A percentile compares a stretch with the other conserved stretches of the same genome.
Conservation (phyloP, 2,888 invertebrate species). For the Synergus laeviventris region DNA sequence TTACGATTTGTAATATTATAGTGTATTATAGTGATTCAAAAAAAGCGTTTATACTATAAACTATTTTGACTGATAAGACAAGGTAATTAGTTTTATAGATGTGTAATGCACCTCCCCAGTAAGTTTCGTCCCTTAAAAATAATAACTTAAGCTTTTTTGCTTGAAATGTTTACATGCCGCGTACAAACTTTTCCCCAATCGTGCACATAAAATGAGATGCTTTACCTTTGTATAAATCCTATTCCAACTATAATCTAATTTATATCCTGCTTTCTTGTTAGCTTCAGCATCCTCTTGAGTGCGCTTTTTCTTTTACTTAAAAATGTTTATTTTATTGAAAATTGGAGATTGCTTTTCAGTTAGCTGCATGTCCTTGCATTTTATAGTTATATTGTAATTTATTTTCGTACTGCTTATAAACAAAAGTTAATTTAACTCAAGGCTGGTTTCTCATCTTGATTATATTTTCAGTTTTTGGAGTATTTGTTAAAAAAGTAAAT, state of each 20-base stretch:
- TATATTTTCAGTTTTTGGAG: neutral
- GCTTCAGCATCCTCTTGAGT: neutral
- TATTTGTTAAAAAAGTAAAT: neutral
- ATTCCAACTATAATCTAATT: neutral
- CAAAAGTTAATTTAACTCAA: constrained; percentile 24
- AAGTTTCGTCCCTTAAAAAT: neutral
- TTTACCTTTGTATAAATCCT: neutral
- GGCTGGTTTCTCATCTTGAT: neutral
- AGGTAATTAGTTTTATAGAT: neutral
- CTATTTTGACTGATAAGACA: constrained; percentile 6
- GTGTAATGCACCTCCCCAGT: neutral
- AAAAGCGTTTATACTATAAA: constrained; percentile 12
- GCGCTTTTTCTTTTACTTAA: neutral
- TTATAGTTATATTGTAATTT: constrained; percentile 21
- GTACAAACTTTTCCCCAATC: neutral
- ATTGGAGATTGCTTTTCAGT: constrained; percentile 15
- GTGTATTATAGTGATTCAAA: constrained; percentile 13
- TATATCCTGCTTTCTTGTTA: neutral
- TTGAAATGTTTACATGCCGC: constrained; percentile 9
- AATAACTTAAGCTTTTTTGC: neutral
- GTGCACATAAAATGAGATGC: neutral
- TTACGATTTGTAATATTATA: constrained; percentile 2
- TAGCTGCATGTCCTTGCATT: constrained; percentile 17
- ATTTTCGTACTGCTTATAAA: constrained; percentile 4
- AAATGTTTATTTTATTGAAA: neutral